These are phyloP conservation scores for Plecotus auritus DNA, from an alignment of 2,113 vertebrate species.

Conservation along the genomic window DNA sequence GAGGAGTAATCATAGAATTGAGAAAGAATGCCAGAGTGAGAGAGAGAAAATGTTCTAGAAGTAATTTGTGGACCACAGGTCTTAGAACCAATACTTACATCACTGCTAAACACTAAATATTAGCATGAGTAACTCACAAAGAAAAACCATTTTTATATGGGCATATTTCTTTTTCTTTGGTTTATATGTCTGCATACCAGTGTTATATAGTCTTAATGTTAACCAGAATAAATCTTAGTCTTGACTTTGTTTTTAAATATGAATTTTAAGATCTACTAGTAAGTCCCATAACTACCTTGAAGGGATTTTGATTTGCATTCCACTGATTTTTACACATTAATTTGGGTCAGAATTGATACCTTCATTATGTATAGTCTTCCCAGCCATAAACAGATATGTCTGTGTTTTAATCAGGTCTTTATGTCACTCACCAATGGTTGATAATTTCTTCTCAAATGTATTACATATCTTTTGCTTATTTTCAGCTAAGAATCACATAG, in stretches of 20 bases:
- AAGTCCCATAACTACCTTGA: background rate
- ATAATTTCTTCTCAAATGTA: background rate
- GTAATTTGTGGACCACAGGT: background rate
- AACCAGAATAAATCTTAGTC: background rate
- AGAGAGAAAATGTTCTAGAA: background rate
- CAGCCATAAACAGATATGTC: background rate
- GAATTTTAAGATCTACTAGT: constrained; percentile 5
- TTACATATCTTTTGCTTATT: background rate
- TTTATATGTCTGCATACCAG: background rate
- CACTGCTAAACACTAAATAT: background rate
- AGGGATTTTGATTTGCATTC: background rate
- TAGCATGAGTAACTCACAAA: background rate
- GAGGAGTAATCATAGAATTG: background rate
- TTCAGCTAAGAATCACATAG: constrained; percentile 10
- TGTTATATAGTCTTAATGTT: background rate
- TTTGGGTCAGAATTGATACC: background rate
- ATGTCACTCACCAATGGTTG: background rate
- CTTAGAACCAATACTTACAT: background rate
- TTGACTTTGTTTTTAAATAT: constrained; percentile 1
- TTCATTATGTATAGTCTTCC: background rate
- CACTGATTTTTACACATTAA: background rate
- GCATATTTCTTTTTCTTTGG: background rate
- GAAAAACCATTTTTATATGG: background rate
- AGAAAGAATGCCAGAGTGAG: background rate
- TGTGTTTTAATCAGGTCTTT: constrained; percentile 33